Percentiles rank a stretch among this genome's conserved stretches.
Conservation (phyloP, 2,888 invertebrate genomes). For the Euzetes globulus region DNA sequence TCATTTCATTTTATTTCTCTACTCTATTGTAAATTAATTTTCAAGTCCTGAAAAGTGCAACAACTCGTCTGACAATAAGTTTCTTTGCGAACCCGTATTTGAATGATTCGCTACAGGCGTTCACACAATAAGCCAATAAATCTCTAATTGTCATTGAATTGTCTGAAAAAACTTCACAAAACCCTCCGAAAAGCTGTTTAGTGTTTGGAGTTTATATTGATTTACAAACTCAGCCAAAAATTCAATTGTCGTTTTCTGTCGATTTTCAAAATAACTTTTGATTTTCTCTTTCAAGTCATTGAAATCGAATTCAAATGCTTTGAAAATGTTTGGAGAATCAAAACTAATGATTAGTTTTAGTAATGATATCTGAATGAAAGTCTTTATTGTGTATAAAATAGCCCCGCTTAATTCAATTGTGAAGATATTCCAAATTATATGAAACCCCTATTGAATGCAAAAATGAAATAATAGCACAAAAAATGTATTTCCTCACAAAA, state of each 20-base stretch:
- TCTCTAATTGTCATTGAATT: conserved; percentile 22
- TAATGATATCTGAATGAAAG: no score
- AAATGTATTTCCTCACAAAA: not conserved
- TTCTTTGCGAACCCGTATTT: conserved; percentile 3
- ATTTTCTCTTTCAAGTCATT: not conserved
- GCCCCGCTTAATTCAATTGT: no score
- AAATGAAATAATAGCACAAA: not conserved
- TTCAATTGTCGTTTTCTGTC: not conserved
- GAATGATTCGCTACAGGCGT: conserved; percentile 15
- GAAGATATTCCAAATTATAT: not conserved
- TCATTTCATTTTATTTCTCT: not conserved
- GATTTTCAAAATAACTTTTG: not conserved
- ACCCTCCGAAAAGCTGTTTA: not conserved
- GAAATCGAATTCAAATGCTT: not conserved
- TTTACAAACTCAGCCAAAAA: not conserved
- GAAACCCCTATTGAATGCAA: not conserved
- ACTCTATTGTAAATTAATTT: conserved; percentile 25
- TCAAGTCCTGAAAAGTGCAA: conserved; percentile 17
- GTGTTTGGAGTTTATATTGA: not conserved
- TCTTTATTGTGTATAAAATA: no score
- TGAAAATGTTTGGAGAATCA: not conserved
- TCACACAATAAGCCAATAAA: conserved; percentile 23
- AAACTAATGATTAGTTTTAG: no score
- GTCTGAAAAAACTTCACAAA: not conserved
- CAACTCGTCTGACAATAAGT: conserved; percentile 16